A percentile compares a stretch with the other conserved stretches of the same genome.
These are phyloP conservation scores for Pristionchus entomophagus DNA, from an alignment of 2,888 invertebrate species.

Conservation along the genomic window DNA sequence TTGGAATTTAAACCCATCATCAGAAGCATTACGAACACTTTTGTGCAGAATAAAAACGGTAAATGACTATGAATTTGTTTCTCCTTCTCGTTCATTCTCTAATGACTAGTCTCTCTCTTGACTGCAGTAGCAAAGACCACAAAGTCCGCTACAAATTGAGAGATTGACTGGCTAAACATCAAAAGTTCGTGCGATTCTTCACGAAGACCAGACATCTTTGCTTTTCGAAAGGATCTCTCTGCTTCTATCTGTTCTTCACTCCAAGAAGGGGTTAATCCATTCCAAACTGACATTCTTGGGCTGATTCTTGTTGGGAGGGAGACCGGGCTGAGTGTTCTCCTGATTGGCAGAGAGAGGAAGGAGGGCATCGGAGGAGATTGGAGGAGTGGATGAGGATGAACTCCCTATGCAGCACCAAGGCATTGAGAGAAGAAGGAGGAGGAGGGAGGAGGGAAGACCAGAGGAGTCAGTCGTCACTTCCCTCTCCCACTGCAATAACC, in stretches of 20 bases:
- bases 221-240: too few species aligned
- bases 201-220: too few species aligned
- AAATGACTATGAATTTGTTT: too few species aligned
- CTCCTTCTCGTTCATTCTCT: too few species aligned
- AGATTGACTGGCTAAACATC: too few species aligned
- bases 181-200: too few species aligned
- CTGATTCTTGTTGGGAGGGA: neutral
- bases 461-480: neutral
- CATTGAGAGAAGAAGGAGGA: neutral
- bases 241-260: too few species aligned
- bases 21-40: neutral
- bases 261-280: too few species aligned
- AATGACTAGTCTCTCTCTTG: neutral
- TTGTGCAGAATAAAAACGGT: neutral
- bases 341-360: conserved; percentile 10
- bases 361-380: neutral
- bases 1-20: neutral
- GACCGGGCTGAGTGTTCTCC: conserved; percentile 12
- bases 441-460: neutral
- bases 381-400: neutral
- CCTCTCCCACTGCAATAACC: too few species aligned
- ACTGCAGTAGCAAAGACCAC: neutral
- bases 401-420: conserved; percentile 47
- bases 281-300: neutral
- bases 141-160: too few species aligned